phyloP scores from a whole-genome alignment of 2,797 vertebrate species.

The Sphaeramia orbicularis region DNA sequence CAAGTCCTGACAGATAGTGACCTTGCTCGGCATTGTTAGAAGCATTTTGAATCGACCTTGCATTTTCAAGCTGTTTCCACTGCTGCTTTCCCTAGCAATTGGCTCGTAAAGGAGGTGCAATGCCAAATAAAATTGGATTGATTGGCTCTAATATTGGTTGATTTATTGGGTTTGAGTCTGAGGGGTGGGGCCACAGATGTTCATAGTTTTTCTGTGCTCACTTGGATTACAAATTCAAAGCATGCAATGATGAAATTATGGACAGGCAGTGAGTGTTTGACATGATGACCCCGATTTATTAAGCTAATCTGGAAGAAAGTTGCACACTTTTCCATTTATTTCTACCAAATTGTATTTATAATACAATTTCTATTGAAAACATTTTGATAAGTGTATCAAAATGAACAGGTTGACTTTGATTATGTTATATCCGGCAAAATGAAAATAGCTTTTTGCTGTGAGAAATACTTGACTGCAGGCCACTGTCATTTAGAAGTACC shows the following conservation, averaged over 20 bases:
- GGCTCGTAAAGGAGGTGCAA: slow-evolving; percentile 63
- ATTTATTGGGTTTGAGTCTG: slow-evolving; percentile 62
- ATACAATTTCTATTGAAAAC: too few species aligned
- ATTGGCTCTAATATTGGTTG: slow-evolving; percentile 61
- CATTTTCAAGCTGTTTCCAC: slow-evolving; percentile 69
- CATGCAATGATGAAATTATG: slow-evolving; percentile 32
- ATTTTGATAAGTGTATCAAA: too few species aligned
- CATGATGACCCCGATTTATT: slow-evolving; percentile 21
- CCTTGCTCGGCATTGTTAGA: slow-evolving; percentile 76
- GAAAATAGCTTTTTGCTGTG: slow-evolving; percentile 36
- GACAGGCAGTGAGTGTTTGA: slow-evolving; percentile 9
- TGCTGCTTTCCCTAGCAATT: slow-evolving; percentile 58
- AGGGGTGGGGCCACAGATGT: slow-evolving; percentile 20
- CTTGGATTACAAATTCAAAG: slow-evolving; percentile 15
- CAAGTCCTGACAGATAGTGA: slow-evolving; percentile 74
- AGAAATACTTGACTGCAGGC: slow-evolving; percentile 48
- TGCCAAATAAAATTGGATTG: slow-evolving; percentile 71
- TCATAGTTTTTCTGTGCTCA: slow-evolving; percentile 28
- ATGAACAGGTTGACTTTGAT: background rate
- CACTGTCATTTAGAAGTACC: slow-evolving; percentile 40
- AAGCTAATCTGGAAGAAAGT: too few species aligned
- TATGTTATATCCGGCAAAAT: slow-evolving; percentile 27
- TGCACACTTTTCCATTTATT: too few species aligned
- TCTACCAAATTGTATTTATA: too few species aligned
- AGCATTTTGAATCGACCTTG: slow-evolving; percentile 73